Base-by-base conservation (phyloP, 1,140 invertebrate species). In the Drosophila tsacasi region DNA sequence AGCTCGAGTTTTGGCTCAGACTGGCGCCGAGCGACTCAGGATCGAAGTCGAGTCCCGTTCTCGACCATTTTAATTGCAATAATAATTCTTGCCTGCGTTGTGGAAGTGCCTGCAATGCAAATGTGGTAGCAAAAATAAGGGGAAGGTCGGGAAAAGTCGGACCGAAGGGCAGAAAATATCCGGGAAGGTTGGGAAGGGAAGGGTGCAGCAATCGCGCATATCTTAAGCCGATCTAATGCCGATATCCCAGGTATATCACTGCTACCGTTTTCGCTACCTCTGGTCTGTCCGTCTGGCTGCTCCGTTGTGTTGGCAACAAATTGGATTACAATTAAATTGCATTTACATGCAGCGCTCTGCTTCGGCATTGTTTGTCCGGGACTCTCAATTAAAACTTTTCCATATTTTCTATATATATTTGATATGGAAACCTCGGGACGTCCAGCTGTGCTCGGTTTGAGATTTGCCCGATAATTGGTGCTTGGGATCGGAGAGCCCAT, bases 321-420 rank as follows among this genome's bases (percentile, higher is more conserved):
- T 90, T 90, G 85, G 85, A 90, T 90, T 90, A 90, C 85, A 90
- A 90, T 90, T 90, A 90, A 90, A 90, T 90, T 90, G 58, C 71
- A 90, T 90, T 90, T 90, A 85, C 85, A 85, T 90, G 78, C 57
- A 52, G 46, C 32, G 69, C 52, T 61, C 42, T 37, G 54, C 54
- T 50, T 23, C 42, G 58, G 50, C 62, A 69, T 85, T 85, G 83
- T 82, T 81, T 64, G 47, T 39, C 52, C 47, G 60, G 68, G 65
- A 35, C 54, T 66, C 81, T 75, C 84, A 89, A 89, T 87, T 90
- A 81, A 80, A 83, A 68, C 64, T 78, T 37, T 54, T 66, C 59
- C 52, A 83, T 73, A 58, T 80, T 74, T 74, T 66, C 39, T 19
- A 79, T 63, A 60, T 63, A 60, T 60, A 42, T 89, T 87, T 83